phyloP scores from a whole-genome alignment of 30 jellyfish, hydroid and myxozoan genomes.

The Aurelia sp. region DNA sequence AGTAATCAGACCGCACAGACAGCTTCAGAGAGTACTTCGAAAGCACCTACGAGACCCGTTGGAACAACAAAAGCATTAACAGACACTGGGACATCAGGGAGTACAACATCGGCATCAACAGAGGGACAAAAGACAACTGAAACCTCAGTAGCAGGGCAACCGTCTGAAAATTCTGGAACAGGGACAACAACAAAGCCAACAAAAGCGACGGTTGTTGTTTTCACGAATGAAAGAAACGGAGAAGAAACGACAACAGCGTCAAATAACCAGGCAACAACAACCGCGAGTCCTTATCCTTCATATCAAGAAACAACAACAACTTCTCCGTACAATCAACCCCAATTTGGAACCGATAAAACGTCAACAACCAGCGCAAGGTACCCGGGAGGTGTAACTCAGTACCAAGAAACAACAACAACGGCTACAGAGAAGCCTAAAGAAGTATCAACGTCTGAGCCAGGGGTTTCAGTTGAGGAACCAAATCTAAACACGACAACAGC shows the following conservation, averaged over 20 bases:
- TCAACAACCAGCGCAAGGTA: neutral
- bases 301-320: constrained; percentile 13
- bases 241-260: constrained; percentile 1
- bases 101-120: neutral
- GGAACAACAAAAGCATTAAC: too few species aligned
- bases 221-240: neutral
- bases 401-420: constrained; percentile 9
- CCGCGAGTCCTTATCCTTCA: constrained; percentile 10
- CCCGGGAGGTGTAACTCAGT: neutral
- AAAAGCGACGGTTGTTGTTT: neutral
- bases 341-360: neutral
- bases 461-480: constrained; percentile 38
- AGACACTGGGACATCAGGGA: neutral
- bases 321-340: neutral
- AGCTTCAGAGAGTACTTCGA: too few species aligned
- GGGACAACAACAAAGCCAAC: neutral
- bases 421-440: neutral
- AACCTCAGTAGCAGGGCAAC: neutral
- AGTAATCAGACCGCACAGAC: too few species aligned
- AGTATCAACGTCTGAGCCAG: constrained; percentile 16
- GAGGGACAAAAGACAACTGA: constrained; percentile 16
- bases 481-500: neutral
- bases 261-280: constrained; percentile 3
- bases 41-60: too few species aligned
- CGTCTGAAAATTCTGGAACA: neutral